A percentile compares a stretch with the other conserved stretches of the same genome.
These are phyloP conservation scores for Melanostoma mellinum DNA, from an alignment of 2,888 invertebrate species.

Conservation along the genomic window DNA sequence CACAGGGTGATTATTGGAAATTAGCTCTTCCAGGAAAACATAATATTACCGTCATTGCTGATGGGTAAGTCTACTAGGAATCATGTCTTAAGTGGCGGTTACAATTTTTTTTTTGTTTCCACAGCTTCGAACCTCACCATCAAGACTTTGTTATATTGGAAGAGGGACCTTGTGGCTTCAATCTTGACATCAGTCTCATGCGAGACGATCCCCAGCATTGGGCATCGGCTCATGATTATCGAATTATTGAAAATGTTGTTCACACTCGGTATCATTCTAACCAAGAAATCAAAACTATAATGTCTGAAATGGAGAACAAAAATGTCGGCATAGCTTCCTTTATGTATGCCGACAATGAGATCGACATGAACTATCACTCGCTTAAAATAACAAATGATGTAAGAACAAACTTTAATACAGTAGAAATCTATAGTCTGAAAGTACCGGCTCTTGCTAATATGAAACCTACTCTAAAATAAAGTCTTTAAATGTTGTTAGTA, in stretches of 20 bases:
- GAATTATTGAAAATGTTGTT: slow-evolving; percentile 87
- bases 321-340: slow-evolving; percentile 88
- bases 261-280: slow-evolving; percentile 86
- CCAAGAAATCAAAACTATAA: slow-evolving; percentile 85
- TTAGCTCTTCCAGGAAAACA: slow-evolving; percentile 93
- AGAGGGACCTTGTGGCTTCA: slow-evolving; percentile 83
- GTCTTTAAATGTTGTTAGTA: too few relatives aligned
- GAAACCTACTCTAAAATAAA: too few relatives aligned
- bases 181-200: slow-evolving; percentile 90
- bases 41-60: slow-evolving; percentile 88
- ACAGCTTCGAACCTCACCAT: slow-evolving; percentile 77
- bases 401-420: slow-evolving; percentile 68
- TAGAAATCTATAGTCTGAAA: too few relatives aligned
- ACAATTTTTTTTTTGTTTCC: not conserved
- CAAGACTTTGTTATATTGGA: slow-evolving; percentile 81
- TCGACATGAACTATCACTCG: slow-evolving; percentile 86
- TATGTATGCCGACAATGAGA: slow-evolving; percentile 86
- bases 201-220: slow-evolving; percentile 91
- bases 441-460: too few relatives aligned
- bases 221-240: slow-evolving; percentile 92
- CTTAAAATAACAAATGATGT: slow-evolving; percentile 89
- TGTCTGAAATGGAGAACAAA: slow-evolving; percentile 87
- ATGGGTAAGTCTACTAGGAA: slow-evolving; percentile 84
- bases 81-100: not conserved
- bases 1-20: slow-evolving; percentile 95